Conservation (phyloP, 2,888 invertebrate species). For the Hofmannophila pseudospretella region DNA sequence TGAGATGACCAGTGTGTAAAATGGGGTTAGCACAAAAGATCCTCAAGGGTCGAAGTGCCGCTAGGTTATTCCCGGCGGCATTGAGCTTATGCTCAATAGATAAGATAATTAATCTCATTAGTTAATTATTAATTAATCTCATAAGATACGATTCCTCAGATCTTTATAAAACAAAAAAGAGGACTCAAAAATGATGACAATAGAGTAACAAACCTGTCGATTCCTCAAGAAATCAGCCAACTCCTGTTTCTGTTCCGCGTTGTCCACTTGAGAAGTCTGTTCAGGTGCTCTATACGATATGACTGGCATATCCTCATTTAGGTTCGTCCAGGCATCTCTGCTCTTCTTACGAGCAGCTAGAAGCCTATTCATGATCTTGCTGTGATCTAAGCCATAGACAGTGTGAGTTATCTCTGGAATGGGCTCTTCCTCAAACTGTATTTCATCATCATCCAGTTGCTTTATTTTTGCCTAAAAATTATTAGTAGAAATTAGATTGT, state of each 20-base stretch:
- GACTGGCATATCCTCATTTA: slow-evolving; percentile 34
- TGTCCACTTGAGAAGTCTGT: slow-evolving; percentile 24
- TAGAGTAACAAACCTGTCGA: slow-evolving; percentile 65
- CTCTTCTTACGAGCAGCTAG: slow-evolving; percentile 70
- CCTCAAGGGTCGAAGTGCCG: background rate
- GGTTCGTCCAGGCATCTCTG: slow-evolving; percentile 70
- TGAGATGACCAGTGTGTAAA: too few relatives aligned
- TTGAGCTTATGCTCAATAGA: too few relatives aligned
- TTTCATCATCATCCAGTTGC: slow-evolving; percentile 49
- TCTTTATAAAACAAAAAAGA: too few relatives aligned
- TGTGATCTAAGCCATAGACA: slow-evolving; percentile 83
- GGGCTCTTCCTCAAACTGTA: slow-evolving; percentile 49
- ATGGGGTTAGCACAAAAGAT: too few relatives aligned
- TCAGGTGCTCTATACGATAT: slow-evolving; percentile 47
- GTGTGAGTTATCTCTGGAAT: slow-evolving; percentile 85
- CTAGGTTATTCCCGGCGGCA: too few relatives aligned
- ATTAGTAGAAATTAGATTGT: too few relatives aligned
- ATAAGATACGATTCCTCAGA: too few relatives aligned
- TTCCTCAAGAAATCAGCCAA: slow-evolving; percentile 75
- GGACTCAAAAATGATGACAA: too few relatives aligned
- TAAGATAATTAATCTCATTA: too few relatives aligned
- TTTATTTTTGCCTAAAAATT: slow-evolving; percentile 56
- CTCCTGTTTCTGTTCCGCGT: slow-evolving; percentile 58
- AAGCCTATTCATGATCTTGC: slow-evolving; percentile 78
- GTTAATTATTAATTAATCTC: too few relatives aligned